Base-by-base conservation (phyloP, 92 coral and sea anemone species). In the Ricordea florida region DNA sequence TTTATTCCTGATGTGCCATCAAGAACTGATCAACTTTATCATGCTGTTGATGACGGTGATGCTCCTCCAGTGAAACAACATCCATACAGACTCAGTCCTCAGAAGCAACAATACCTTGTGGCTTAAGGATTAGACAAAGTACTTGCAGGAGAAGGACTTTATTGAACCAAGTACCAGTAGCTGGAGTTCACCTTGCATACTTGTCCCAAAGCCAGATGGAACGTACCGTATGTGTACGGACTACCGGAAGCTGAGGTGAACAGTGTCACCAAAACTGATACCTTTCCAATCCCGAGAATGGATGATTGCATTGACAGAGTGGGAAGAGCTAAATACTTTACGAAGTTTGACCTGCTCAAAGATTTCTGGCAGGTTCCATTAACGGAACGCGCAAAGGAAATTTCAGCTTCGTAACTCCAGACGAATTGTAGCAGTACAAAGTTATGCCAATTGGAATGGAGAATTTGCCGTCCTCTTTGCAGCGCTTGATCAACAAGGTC, bases 331-430 rank as follows among this genome's bases (percentile, higher is more conserved):
- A 69, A 70, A 27, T 69, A 66, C 46, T 60, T 88, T 3, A 50
- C 90, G 0, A 84, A 66, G 51, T 56, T 84, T 24, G 81, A 82
- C 50, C 31, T 83, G 18, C 53, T 69, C 28, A 87, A 82, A 36
- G 93, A 85, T 1, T 87, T 25, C 22, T 82, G 88, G 93, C 93
- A 88, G 41, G 55, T 82, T 0, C 85, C 85, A 6, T 40, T 82
- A 0, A 41, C 88, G 3, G 80, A 88, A 2, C 58, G 79, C 3
- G 86, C 89, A 1, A 88, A 78, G 35, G 62, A 72, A 25, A 62
- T 71, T 0, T 77, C 93, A 20, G 89, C 89, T 68, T 78, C 23
- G 88, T 64, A 5, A 82, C 85, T 1, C 85, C 85, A 10, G 33
- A 28, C 18, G 89, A 79, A 16, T 35, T 75, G 9, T 77, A 23